A percentile compares a stretch with the other conserved stretches of the same genome.
Evolutionary conservation across 2,797 vertebrate species (phyloP).

Genomic region (Buphagus erythrorhynchus): DNA sequence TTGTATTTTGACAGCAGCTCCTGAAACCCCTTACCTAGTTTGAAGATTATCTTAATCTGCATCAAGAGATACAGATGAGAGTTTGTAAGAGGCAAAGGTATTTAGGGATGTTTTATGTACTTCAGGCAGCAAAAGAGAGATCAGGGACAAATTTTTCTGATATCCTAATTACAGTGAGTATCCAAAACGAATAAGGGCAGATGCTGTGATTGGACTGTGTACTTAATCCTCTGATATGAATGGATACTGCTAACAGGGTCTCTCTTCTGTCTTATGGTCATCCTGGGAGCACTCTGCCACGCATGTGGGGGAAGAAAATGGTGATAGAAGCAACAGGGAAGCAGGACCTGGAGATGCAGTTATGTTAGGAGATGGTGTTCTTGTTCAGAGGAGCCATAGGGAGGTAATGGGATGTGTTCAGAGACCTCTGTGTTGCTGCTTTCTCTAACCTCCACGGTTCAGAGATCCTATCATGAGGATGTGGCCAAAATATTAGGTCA

Average conservation of each 20-base stretch:
- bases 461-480: background rate
- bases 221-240: background rate
- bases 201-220: background rate
- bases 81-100: background rate
- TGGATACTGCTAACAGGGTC: background rate
- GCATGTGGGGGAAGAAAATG: background rate
- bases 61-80: background rate
- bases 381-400: background rate
- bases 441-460: background rate
- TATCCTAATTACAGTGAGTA: background rate
- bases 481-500: background rate
- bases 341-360: background rate
- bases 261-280: background rate
- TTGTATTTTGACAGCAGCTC: background rate
- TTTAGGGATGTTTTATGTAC: background rate
- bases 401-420: background rate
- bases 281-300: background rate
- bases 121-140: background rate
- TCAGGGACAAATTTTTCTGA: background rate
- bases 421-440: background rate
- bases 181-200: background rate
- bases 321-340: background rate
- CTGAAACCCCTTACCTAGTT: background rate
- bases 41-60: background rate
- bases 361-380: rapidly evolving